These are phyloP conservation scores for Drosophila insularis DNA, from an alignment of 1,140 invertebrate genomes.

Conservation along the genomic window DNA sequence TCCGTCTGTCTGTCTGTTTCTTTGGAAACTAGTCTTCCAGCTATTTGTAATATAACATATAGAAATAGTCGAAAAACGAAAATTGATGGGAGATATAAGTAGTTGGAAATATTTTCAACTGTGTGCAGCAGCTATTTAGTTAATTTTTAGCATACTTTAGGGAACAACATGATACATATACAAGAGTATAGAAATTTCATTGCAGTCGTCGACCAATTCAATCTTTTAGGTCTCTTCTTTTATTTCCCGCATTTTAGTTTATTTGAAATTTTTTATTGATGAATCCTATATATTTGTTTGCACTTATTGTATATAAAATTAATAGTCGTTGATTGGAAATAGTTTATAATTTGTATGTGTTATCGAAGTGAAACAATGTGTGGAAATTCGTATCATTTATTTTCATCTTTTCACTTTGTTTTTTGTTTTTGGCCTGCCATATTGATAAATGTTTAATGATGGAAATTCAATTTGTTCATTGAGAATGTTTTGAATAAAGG, in stretches of 20 bases:
- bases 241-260: conserved; percentile 24
- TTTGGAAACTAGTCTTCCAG: no score
- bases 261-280: conserved; percentile 55
- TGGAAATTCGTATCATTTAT: conserved; percentile 23
- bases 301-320: conserved; percentile 52
- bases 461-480: conserved; percentile 40
- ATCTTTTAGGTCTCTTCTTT: not conserved
- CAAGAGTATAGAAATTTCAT: not conserved
- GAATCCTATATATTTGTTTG: conserved; percentile 27
- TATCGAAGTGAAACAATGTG: conserved; percentile 10
- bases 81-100: no score
- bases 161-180: no score
- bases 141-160: no score
- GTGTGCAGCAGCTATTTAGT: no score
- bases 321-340: conserved; percentile 60
- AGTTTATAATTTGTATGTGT: conserved; percentile 37
- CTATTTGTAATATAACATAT: no score
- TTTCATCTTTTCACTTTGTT: conserved; percentile 8
- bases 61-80: no score
- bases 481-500: conserved; percentile 5
- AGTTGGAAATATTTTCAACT: no score
- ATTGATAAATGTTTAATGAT: conserved; percentile 51
- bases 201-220: not conserved
- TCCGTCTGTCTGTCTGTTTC: no score
- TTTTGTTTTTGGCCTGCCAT: conserved; percentile 7